phyloP scores from a whole-genome alignment of 2,797 vertebrate species.

The Sphenodon punctatus region DNA sequence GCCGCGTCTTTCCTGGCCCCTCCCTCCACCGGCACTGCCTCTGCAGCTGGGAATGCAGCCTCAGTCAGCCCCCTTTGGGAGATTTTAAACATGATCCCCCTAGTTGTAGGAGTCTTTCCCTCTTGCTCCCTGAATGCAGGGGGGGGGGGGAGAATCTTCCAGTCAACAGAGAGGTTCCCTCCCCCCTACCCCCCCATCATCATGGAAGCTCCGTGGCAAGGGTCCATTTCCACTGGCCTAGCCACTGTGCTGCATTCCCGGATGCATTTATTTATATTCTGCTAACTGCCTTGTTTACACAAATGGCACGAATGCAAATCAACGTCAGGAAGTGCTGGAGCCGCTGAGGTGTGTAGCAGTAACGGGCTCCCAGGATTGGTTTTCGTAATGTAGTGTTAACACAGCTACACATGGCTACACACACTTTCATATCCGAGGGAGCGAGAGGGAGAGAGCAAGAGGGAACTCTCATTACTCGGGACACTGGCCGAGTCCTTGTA shows the following conservation, averaged over 20 bases:
- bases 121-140: no score
- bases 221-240: conserved; percentile 45
- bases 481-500: conserved; percentile 60
- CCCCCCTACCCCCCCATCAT: no score
- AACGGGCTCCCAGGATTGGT: conserved; percentile 72
- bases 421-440: conserved; percentile 59
- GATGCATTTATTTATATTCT: conserved; percentile 75
- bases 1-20: no score
- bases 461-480: conserved; percentile 66
- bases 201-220: conserved; percentile 22
- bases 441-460: conserved; percentile 32
- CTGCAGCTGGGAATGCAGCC: no score
- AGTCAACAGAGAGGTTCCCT: conserved; percentile 14
- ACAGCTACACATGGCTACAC: conserved; percentile 76
- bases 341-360: conserved; percentile 68
- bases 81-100: no score
- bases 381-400: conserved; percentile 79
- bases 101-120: no score
- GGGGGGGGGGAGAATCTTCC: not conserved
- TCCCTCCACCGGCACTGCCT: no score
- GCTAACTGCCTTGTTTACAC: conserved; percentile 74
- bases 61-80: no score
- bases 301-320: conserved; percentile 78
- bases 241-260: conserved; percentile 48
- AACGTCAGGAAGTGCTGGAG: conserved; percentile 60